These are phyloP conservation scores for Hipposideros larvatus DNA, from an alignment of 2,797 vertebrate species.

Conservation along the genomic window DNA sequence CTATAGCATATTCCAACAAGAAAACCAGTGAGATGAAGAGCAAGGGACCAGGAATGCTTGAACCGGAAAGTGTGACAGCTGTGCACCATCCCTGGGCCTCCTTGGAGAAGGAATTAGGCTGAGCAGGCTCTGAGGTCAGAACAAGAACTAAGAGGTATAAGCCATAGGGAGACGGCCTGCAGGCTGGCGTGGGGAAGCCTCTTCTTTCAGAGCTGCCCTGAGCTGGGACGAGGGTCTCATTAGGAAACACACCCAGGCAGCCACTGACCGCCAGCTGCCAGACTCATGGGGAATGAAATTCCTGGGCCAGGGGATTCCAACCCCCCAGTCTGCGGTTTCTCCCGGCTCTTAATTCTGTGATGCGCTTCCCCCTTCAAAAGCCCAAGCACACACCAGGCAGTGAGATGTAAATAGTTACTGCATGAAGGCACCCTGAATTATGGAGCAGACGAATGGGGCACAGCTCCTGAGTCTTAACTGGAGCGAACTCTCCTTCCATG, in stretches of 20 bases:
- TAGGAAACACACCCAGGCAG: neutral
- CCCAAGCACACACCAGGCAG: neutral
- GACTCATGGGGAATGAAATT: rapidly evolving
- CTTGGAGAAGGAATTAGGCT: neutral
- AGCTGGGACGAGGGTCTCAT: rapidly evolving
- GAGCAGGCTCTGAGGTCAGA: neutral
- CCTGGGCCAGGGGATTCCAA: neutral
- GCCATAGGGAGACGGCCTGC: neutral
- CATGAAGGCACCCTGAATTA: neutral
- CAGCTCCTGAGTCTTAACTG: neutral
- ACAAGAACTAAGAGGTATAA: neutral
- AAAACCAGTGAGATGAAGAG: neutral
- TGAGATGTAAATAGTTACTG: rapidly evolving
- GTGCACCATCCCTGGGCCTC: neutral
- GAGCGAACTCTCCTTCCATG: rapidly evolving
- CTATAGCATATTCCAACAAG: neutral
- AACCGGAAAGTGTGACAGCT: neutral
- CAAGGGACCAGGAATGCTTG: neutral
- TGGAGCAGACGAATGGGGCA: rapidly evolving
- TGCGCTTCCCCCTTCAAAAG: rapidly evolving
- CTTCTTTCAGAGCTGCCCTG: neutral
- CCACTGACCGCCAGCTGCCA: rapidly evolving
- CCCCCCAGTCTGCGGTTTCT: neutral
- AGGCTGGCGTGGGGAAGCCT: neutral
- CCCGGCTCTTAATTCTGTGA: neutral